phyloP scores from a whole-genome alignment of 2,888 invertebrate genomes.

The Matsumyia berberina region DNA sequence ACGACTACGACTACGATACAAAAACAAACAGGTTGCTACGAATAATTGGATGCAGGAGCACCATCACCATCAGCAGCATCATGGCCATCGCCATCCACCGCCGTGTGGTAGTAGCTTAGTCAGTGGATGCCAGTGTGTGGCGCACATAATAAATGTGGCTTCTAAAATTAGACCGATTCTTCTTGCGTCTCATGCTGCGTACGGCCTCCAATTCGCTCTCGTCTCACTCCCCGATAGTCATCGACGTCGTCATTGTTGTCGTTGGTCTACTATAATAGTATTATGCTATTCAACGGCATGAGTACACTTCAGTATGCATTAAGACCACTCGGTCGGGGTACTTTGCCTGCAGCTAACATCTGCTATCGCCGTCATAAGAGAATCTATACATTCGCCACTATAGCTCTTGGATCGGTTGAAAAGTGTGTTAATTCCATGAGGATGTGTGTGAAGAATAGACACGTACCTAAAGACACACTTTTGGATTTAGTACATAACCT shows the following conservation, averaged over 20 bases:
- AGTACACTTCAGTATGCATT: constrained; percentile 35
- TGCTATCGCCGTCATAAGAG: not conserved
- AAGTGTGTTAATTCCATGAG: constrained; percentile 8
- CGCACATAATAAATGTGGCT: constrained; percentile 67
- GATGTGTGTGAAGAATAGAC: not conserved
- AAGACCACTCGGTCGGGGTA: constrained; percentile 43
- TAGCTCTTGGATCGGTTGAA: not conserved
- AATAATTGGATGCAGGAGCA: constrained; percentile 62
- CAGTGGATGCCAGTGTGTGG: constrained; percentile 46
- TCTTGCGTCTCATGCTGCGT: constrained; percentile 46
- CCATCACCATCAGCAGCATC: constrained; percentile 38
- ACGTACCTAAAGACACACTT: constrained; percentile 68
- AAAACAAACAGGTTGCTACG: constrained; percentile 74
- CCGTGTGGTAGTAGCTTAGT: constrained; percentile 6
- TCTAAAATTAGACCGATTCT: constrained; percentile 70
- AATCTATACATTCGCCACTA: constrained; percentile 9
- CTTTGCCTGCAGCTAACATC: constrained; percentile 39
- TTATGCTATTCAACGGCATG: constrained; percentile 31
- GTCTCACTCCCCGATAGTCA: not conserved
- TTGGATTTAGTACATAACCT: constrained; percentile 54
- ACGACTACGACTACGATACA: constrained; percentile 47
- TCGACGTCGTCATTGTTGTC: constrained; percentile 1
- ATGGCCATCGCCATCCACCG: constrained; percentile 36
- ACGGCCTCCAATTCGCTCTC: not conserved
- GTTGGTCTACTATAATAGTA: constrained; percentile 50